phyloP scores from a whole-genome alignment of 1,140 invertebrate species.

The Bombus picipes region DNA sequence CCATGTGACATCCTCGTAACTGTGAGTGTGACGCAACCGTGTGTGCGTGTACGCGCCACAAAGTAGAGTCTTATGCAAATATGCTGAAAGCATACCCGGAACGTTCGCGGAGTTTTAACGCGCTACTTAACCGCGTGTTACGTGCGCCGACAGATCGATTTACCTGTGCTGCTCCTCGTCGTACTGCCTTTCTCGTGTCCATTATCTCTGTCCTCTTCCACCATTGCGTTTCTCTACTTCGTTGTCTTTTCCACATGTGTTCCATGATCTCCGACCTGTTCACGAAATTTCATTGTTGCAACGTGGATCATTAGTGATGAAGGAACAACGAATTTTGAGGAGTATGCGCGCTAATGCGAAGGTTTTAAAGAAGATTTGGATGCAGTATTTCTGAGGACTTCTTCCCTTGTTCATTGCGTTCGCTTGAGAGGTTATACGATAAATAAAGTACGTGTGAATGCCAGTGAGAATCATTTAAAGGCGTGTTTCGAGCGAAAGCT shows the following conservation, averaged over 20 bases:
- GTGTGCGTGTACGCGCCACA: slow-evolving; percentile 36
- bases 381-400: neutral
- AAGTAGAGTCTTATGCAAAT: slow-evolving; percentile 66
- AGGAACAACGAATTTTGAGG: neutral
- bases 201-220: neutral
- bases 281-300: slow-evolving; percentile 59
- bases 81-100: slow-evolving; percentile 65
- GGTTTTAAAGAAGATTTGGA: neutral
- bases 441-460: neutral
- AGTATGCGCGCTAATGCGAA: neutral
- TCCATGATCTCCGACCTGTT: slow-evolving; percentile 34
- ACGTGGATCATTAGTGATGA: slow-evolving; percentile 39
- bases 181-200: neutral
- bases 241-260: neutral
- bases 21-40: neutral
- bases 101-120: slow-evolving; percentile 67
- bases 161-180: slow-evolving; percentile 40
- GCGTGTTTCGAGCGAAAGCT: neutral
- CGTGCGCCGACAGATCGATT: slow-evolving; percentile 65
- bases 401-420: neutral
- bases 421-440: neutral
- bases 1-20: slow-evolving; percentile 21
- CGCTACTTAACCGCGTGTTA: slow-evolving; percentile 66
- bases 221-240: neutral
- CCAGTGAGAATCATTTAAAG: neutral